Conservation (phyloP, 2,888 invertebrate species). For the Pseudolycoriella hygida region DNA sequence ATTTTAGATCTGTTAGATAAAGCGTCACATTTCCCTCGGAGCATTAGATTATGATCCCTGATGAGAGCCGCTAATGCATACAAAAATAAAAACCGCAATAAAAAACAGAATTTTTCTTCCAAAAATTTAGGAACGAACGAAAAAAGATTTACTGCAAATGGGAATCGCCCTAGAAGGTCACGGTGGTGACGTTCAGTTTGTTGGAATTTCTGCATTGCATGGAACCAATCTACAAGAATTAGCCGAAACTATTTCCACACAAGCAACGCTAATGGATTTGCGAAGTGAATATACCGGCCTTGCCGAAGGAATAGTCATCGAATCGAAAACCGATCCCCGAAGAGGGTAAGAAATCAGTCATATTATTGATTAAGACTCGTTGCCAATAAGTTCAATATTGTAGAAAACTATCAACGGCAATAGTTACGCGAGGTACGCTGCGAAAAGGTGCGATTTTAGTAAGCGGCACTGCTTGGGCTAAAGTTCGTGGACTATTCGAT, state of each 20-base stretch:
- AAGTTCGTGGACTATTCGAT: constrained; percentile 63
- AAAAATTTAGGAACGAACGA: constrained; percentile 43
- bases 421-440: constrained; percentile 73
- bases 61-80: too few relatives aligned
- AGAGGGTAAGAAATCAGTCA: constrained; percentile 35
- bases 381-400: neutral
- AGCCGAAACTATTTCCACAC: constrained; percentile 65
- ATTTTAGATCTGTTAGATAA: too few relatives aligned
- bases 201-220: constrained; percentile 82
- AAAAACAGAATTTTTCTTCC: too few relatives aligned
- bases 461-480: constrained; percentile 70
- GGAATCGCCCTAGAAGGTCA: constrained; percentile 70
- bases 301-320: constrained; percentile 81
- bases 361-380: constrained; percentile 5
- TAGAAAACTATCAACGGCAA: constrained; percentile 65
- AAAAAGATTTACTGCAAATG: constrained; percentile 54
- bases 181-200: constrained; percentile 83
- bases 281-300: constrained; percentile 65
- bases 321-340: constrained; percentile 52
- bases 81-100: too few relatives aligned
- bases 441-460: constrained; percentile 60
- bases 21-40: too few relatives aligned
- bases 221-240: constrained; percentile 57
- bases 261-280: constrained; percentile 77
- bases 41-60: too few relatives aligned